A percentile compares a stretch with the other conserved stretches of the same genome.
phyloP scores from a whole-genome alignment of 2,888 invertebrate species.

The Platycheirus albimanus region DNA sequence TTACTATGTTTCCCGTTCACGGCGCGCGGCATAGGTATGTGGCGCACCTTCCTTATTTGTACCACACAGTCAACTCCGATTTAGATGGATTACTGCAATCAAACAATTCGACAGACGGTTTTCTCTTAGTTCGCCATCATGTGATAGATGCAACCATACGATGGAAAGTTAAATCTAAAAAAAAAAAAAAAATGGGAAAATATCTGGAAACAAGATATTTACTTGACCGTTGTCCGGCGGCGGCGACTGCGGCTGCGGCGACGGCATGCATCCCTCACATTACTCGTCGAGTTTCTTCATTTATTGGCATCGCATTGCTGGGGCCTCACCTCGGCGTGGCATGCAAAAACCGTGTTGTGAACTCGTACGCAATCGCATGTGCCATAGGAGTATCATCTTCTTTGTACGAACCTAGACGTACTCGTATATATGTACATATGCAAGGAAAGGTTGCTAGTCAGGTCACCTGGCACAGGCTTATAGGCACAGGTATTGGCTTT shows the following conservation, averaged over 20 bases:
- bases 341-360: conserved; percentile 71
- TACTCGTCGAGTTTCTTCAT: conserved; percentile 59
- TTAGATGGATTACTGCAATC: conserved; percentile 74
- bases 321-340: conserved; percentile 68
- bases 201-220: conserved; percentile 52
- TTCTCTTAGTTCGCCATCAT: conserved; percentile 52
- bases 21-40: conserved; percentile 38
- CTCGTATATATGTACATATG: too few species aligned
- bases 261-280: conserved; percentile 40
- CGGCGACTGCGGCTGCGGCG: too few species aligned
- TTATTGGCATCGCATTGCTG: conserved; percentile 64
- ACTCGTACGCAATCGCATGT: conserved; percentile 71
- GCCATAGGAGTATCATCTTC: conserved; percentile 67
- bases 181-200: conserved; percentile 2
- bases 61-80: conserved; percentile 65
- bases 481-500: conserved; percentile 39
- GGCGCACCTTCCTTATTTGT: conserved; percentile 65
- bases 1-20: conserved; percentile 22
- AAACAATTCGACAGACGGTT: conserved; percentile 72
- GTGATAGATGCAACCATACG: conserved; percentile 56
- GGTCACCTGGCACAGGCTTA: conserved; percentile 49
- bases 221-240: conserved; percentile 62
- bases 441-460: conserved; percentile 68
- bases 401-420: conserved; percentile 25
- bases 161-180: conserved; percentile 35